These are phyloP conservation scores for Lycaon pictus DNA, from an alignment of 2,113 vertebrate genomes.

Conservation along the genomic window DNA sequence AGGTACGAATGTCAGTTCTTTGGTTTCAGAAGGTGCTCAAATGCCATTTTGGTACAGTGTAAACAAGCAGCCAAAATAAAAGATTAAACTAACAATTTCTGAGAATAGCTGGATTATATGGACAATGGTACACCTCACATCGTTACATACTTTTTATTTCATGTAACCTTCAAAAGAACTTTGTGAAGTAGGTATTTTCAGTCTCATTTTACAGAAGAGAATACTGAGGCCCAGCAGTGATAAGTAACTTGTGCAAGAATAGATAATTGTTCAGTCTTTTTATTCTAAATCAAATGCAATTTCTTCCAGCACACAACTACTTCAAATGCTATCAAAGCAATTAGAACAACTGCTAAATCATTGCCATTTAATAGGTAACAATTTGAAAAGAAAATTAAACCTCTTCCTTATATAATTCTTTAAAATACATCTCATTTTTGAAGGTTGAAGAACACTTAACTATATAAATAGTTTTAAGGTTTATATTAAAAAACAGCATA, in stretches of 20 bases:
- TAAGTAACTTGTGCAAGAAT: background rate
- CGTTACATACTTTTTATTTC: background rate
- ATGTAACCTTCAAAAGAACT: background rate
- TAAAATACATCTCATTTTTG: slow-evolving; percentile 19
- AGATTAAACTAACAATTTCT: background rate
- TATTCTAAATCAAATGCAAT: background rate
- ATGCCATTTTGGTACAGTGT: background rate
- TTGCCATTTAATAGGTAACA: background rate
- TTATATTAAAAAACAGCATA: background rate
- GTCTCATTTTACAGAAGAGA: background rate
- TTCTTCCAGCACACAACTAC: background rate
- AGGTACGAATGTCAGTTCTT: background rate
- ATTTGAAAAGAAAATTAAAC: background rate
- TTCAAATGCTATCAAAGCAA: background rate
- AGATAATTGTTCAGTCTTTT: background rate
- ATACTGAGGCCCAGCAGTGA: background rate
- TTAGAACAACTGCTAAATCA: background rate
- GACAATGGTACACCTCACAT: background rate
- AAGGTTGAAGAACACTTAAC: background rate
- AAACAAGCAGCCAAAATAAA: background rate
- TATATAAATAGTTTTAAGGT: background rate
- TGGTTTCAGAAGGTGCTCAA: background rate
- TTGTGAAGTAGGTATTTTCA: background rate
- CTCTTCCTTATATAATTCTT: background rate
- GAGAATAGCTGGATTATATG: background rate